Evolutionary conservation across 2,113 vertebrate genomes (phyloP).

Genomic region (Pampusana beccarii): DNA sequence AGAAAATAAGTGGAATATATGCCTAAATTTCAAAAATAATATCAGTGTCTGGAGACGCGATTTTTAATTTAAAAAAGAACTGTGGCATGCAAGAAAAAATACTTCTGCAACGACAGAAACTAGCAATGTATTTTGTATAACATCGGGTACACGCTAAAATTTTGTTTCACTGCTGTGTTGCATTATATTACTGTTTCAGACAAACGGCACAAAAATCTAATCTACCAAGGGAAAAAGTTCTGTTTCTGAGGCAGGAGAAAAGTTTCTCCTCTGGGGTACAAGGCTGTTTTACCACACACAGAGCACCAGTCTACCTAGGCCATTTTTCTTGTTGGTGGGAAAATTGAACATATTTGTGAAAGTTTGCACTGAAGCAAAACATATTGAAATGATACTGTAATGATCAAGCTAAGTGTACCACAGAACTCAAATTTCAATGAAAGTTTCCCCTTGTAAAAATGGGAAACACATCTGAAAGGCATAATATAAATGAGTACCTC

Average conservation of each 20-base stretch:
- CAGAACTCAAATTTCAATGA: background rate
- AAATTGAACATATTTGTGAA: background rate
- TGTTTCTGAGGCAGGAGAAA: background rate
- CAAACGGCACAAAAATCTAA: background rate
- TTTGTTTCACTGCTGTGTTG: background rate
- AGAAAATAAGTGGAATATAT: background rate
- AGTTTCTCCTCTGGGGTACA: background rate
- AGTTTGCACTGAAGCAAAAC: background rate
- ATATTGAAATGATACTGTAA: background rate
- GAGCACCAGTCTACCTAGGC: background rate
- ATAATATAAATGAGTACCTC: background rate
- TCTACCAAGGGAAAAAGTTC: background rate
- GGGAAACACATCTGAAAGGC: background rate
- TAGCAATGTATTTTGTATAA: background rate
- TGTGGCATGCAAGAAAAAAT: background rate
- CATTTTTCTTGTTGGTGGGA: background rate
- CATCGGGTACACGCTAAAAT: background rate
- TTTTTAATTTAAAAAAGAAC: background rate
- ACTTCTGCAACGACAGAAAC: background rate
- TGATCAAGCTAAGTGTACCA: background rate
- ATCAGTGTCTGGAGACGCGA: background rate
- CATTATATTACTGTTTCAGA: background rate
- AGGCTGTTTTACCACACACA: background rate
- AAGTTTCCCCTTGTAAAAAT: conserved; percentile 33
- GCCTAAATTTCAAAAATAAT: background rate